Evolutionary conservation across 2,888 invertebrate genomes (phyloP).

Genomic region (Odiellus spinosus): DNA sequence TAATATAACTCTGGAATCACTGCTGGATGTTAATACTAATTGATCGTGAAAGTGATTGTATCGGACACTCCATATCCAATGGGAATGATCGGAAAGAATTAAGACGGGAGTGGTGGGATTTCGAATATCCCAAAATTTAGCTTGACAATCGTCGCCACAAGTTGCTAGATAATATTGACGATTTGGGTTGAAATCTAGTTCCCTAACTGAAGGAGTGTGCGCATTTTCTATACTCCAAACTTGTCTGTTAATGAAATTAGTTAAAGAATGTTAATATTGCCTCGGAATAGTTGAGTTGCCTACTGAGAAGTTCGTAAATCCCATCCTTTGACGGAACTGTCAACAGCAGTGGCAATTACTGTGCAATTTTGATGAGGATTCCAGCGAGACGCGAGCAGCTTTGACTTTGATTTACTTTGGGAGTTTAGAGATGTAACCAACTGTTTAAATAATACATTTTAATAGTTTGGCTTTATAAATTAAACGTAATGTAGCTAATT

Average conservation of each 20-base stretch:
- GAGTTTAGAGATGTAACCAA: neutral
- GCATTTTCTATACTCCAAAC: constrained; percentile 72
- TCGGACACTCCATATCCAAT: constrained; percentile 72
- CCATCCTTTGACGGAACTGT: constrained; percentile 68
- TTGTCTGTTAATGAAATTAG: constrained; percentile 31
- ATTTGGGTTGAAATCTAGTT: constrained; percentile 95
- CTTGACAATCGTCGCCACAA: constrained; percentile 87
- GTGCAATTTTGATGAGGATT: constrained; percentile 80
- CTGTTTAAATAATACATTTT: neutral
- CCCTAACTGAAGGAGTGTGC: constrained; percentile 71
- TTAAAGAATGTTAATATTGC: too few relatives aligned
- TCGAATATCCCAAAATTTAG: constrained; percentile 92
- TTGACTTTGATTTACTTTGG: constrained; percentile 47
- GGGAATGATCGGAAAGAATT: constrained; percentile 38
- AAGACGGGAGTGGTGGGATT: constrained; percentile 61
- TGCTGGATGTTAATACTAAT: constrained; percentile 77
- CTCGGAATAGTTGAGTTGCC: constrained; percentile 10
- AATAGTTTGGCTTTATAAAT: neutral
- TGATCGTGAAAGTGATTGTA: constrained; percentile 97
- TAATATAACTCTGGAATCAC: constrained; percentile 79
- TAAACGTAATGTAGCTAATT: constrained; percentile 6
- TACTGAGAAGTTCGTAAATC: constrained; percentile 57
- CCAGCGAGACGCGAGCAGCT: constrained; percentile 77
- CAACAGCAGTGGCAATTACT: constrained; percentile 71
- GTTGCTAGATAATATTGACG: constrained; percentile 83